Evolutionary conservation across 2,113 vertebrate genomes (phyloP), one percentile per base, ranked within the genome.

Genomic region (Rousettus leschenaultii): DNA sequence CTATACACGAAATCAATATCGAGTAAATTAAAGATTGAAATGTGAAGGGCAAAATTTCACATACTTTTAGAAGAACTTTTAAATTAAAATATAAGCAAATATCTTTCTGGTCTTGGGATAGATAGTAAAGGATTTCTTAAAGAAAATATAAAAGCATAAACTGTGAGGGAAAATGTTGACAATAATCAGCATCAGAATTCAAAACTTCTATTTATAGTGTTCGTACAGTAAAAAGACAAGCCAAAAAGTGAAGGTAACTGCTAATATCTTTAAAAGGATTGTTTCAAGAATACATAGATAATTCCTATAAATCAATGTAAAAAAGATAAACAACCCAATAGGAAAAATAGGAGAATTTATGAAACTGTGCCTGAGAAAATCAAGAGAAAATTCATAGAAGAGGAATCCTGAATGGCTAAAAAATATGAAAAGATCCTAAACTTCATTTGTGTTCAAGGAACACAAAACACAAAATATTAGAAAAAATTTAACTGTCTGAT

Each of bases 1-100:
- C 13, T 11, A 48, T 16, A 85, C 4, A 91, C 18, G 63, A 90
- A 70, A n/a, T 93, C 28, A 61, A 45, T 68, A n/a, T 92, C 21
- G 88, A 77, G 5, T 33, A 16, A 21, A 61, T 88, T 77, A 70
- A 89, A 84, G 59, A 77, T n/a, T 24, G 84, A 95, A 78, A 83
- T 66, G 26, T 43, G 16, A 85, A 90, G 43, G 59, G 5, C 7
- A 92, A 85, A 89, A 45, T 83, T 51, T 48, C n/a, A 68, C 24
- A 80, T 59, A 84, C 19, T 28, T 94, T 75, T 45, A 95, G 18
- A 63, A 68, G 24, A 80, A 73, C 16, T 57, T 87, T 73, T 63
- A 91, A 79, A 66, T 53, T 33, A 91, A 68, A 89, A 89, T 73
- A 65, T 45, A 90, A 55, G 82, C 90, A 95, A 87, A 48, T 59